Base-by-base conservation (phyloP, 2,888 invertebrate genomes). In the Ellobium chinense region DNA sequence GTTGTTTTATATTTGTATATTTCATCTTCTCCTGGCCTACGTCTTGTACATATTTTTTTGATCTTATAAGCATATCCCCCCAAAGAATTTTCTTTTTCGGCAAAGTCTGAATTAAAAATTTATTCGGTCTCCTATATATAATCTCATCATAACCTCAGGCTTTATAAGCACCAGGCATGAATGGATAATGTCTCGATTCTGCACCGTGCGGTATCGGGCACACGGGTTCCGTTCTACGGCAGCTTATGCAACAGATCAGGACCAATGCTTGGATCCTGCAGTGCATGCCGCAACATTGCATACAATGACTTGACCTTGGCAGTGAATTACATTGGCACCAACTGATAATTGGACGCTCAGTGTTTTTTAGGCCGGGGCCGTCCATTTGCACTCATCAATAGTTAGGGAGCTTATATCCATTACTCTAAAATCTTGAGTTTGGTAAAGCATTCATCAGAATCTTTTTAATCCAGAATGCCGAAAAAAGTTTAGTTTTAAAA, bases 81-180 rank as follows among this genome's bases (percentile, higher is more conserved):
- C 79, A 72, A 72, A 68, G 68, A 80, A 24, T 66, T 65, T 73
- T 80, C 74, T 68, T 80, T 80, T 80, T 80, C 74, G 80, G 80
- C 80, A 80, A 80, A 80, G 69, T 80, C 80, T 80, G 80, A 80
- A 74, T 80, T 74, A 74, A 69, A 75, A 72, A 80, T 39, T 34
- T 80, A 37, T 80, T 75, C 66, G 58, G 58, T 80, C 78, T 77
- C 68, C 63, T 68, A 27, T 68, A 62, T 76, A 63, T 77, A 69
- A 78, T 78, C 75, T 69, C 70, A 75, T 75, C 75, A 80, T 80
- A 70, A 80, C 80, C 80, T 75, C 70, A 75, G 63, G 69, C 80
- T 69, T 78, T 37, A 72, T 54, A 69, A 80, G 75, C 80, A 80
- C 75, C 63, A 75, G 69, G 39, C 74, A 58, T 68, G 70, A 63